Base-by-base conservation (phyloP, 1,140 invertebrate genomes). In the Centruroides sculpturatus region DNA sequence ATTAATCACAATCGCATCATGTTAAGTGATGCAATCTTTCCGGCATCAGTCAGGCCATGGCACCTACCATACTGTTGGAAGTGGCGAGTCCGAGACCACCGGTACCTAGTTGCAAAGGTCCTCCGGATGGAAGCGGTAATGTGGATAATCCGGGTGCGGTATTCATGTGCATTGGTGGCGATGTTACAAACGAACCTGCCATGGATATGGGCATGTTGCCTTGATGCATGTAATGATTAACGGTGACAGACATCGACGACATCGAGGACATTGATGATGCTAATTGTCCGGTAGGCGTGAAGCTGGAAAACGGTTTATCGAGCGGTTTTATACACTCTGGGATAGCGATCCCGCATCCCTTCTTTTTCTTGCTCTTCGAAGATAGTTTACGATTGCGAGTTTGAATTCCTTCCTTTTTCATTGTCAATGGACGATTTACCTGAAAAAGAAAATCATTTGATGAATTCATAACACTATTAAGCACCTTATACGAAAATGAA, bases 321-420 rank as follows among this genome's bases (percentile, higher is more conserved):
- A 73, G 71, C 63, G 73, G 81, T 73, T 83, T 82, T 70, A 83
- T 81, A 76, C 82, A 82, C 67, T 84, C 83, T 4, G 81, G 80
- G 77, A 84, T 82, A 59, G 81, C 80, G 10, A 85, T 82, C 35
- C 84, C 82, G 12, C 64, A 56, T 50, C 64, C 64, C 63, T 63
- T 65, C 80, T 92, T 93, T 83, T 94, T 94, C 80, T 93, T 93
- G 69, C 89, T 92, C 76, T 94, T 93, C 58, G 89, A 91, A 66
- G 88, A 91, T 12, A 95, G 68, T 54, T 77, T 78, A 56, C 77
- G 65, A 67, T 78, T 78, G 49, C 77, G 63, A 4, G 77, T 78
- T 66, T 78, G 77, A 55, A 78, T 78, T 9, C 75, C 76, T 63
- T 78, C 77, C 66, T 78, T 78, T 65, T 77, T 76, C 77, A 78